Evolutionary conservation across 2,797 vertebrate genomes (phyloP), one percentile per base, ranked within the genome.

Genomic region (Oreortyx pictus): DNA sequence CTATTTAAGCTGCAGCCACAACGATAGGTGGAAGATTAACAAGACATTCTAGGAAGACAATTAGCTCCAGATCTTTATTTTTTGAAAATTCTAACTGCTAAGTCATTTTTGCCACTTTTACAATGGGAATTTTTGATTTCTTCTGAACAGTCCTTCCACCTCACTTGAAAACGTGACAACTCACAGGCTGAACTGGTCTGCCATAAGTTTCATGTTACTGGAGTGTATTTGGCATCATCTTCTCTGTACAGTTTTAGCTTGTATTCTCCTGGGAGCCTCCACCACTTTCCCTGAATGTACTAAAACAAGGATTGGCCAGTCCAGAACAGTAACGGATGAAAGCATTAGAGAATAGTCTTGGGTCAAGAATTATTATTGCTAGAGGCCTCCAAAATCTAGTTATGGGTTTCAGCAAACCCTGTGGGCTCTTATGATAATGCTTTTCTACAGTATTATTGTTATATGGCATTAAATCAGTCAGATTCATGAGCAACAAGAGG

Each of bases 401-500:
- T 97, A 97, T 88, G 96, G 96, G 96, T 93, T 97, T 97, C 97
- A 97, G 97, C 95, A 97, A 97, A 96, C 95, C 97, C 97, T 94
- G 88, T 97, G 97, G 97, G 97, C 94, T 95, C 97, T 96, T 97
- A 96, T 97, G 97, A 97, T 97, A 97, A 98, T 97, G 96, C 96
- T 97, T 97, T 94, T 94, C 96, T 95, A 96, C 96, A 96, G 96
- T 98, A 96, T 98, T 98, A 98, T 98, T 98, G 97, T 98, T 97
- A 97, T 95, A 96, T 90, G 93, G 93, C 96, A 97, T 97, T 98
- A 98, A 98, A 98, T 98, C 98, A 98, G 97, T 97, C 97, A 97
- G 97, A 98, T 98, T 98, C 97, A 98, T 97, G 97, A 97, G 97
- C 97, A 97, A 97, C 97, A 97, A 97, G 97, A 97, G 97, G 97